Base-by-base conservation (phyloP, 2,797 vertebrate species). In the Lepilemur ruficaudatus region DNA sequence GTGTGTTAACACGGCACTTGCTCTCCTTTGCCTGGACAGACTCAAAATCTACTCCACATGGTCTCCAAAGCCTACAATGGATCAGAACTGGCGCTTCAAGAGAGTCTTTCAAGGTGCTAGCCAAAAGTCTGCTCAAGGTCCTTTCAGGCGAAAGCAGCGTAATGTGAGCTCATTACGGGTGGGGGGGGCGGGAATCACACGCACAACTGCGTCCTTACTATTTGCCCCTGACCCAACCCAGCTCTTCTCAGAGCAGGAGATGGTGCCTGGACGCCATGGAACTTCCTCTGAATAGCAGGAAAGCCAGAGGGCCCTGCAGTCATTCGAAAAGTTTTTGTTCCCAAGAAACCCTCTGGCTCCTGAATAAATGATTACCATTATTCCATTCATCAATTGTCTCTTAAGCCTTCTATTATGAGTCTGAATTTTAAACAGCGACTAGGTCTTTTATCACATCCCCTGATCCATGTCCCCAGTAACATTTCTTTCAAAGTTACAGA, bases 361-460 rank as follows among this genome's bases (percentile, higher is more conserved):
- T 14, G 52, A 91, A 94, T 72, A 80, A 75, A 80, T 18, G 35
- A 84, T 81, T 52, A n/a, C 88, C 70, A n/a, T 48, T 25, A 52
- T 30, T 65, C 89, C 80, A 86, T 75, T 92, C 88, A 83, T 59
- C 79, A 46, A 73, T 15, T 23, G 43, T 59, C 76, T 86, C 94
- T 50, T 73, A 89, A 81, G 76, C 83, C 95, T 94, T 94, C 96
- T 46, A 90, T 63, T 61, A 46, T 52, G 88, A 86, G 85, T 63
- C 8, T 93, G 96, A 84, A 91, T 93, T 96, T 91, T 96, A 96
- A 92, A 55, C 35, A 84, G 75, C 38, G 57, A 83, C 22, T 7
- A n/a, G 75, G 80, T 46, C 61, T 59, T 95, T 93, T 57, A 76
- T 69, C 76, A 78, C 23, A 87, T 35, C 25, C 84, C 63, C 88